Evolutionary conservation across 2,888 invertebrate genomes (phyloP), one percentile per base, ranked within the genome.

Genomic region (Xanthia icteritia): DNA sequence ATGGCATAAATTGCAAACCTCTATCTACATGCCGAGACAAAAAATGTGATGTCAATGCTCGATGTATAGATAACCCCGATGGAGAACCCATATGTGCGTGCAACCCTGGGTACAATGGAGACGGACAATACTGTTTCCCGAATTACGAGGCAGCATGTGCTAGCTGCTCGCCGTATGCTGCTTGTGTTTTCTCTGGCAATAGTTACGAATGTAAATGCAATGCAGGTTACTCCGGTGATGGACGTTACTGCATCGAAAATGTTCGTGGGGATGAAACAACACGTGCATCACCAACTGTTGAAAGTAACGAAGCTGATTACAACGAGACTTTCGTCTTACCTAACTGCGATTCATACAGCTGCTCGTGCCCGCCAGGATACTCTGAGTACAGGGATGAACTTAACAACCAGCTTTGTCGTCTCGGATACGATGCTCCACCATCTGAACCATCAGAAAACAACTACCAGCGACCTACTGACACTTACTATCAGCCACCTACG

Each of bases 181-280:
- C 91, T 45, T 95, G 95, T 73, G 82, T 89, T 74, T 91, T 92
- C 56, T 82, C 88, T 51, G 86, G 83, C n/a, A 94, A 89, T 48
- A 87, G 74, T 42, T 94, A 94, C 74, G 90, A 90, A 70, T 98
- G 98, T 90, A 93, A 96, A 72, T 98, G 98, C 92, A 96, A 97
- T 48, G 92, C 95, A 5, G 98, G 98, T 20, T 98, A 97, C 93
- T 94, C 95, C 39, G 98, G 98, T 9, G 97, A 98, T 91, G 98
- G 98, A 0, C 84, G 74, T 48, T 68, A 60, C 68, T 88, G 89
- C 65, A 66, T 56, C 71, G 61, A 81, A 71, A 77, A 39, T 15
- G 61, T 48, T 71, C 79, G 77, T 48, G 65, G 42, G 45, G 77
- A 71, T 23, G 85, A 83, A 27, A 79, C 78, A 23, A 81, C 89